These are phyloP conservation scores for Incurvaria masculella DNA, from an alignment of 2,888 invertebrate species.

Conservation along the genomic window DNA sequence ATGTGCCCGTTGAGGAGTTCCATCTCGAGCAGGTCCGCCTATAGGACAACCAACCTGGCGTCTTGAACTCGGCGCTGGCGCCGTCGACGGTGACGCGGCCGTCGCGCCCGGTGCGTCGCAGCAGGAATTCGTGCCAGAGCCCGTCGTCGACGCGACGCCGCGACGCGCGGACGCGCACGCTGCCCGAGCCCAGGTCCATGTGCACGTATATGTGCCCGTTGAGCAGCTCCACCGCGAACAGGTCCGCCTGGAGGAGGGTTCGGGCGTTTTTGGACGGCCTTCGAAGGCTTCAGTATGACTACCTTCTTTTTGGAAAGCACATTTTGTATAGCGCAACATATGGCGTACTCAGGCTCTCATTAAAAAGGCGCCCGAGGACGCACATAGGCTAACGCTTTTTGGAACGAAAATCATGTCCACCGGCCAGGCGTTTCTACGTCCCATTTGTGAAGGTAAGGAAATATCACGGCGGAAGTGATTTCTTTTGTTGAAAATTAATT, in stretches of 20 bases:
- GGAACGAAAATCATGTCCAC: no score
- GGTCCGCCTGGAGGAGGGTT: conserved; percentile 71
- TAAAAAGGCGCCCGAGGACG: no score
- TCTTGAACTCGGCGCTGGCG: conserved; percentile 83
- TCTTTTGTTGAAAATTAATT: no score
- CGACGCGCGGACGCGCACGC: conserved; percentile 81
- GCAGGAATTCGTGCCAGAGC: conserved; percentile 86
- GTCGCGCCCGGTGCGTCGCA: conserved; percentile 78
- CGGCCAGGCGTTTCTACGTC: no score
- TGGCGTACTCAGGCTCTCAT: no score
- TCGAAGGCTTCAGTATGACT: no score
- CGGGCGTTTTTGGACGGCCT: no score
- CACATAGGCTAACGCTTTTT: no score
- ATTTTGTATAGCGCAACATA: no score
- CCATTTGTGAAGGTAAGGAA: no score
- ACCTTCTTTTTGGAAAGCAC: no score
- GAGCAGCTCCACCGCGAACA: conserved; percentile 91
- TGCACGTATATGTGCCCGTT: conserved; percentile 93
- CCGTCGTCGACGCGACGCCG: conserved; percentile 84
- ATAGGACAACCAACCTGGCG: conserved; percentile 62
- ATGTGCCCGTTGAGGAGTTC: conserved; percentile 87
- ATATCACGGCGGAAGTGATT: no score
- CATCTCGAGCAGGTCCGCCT: conserved; percentile 91
- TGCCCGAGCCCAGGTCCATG: conserved; percentile 88
- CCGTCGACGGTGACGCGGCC: conserved; percentile 89